Conservation (phyloP, 2,797 vertebrate genomes). For the Discoglossus pictus region DNA sequence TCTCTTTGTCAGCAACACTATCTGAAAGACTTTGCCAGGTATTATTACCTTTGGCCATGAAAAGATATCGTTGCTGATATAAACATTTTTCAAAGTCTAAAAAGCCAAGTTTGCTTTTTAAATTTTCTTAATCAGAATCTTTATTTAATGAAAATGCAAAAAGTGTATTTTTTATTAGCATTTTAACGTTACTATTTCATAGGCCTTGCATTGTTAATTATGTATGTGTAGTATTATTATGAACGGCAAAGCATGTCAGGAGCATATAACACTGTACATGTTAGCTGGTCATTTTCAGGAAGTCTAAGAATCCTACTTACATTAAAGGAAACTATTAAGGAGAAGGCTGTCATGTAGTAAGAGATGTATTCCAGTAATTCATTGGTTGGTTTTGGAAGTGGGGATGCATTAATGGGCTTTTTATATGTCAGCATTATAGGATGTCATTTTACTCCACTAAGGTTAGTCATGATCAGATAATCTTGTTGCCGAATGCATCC, state of each 20-base stretch:
- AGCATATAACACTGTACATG: slow-evolving; percentile 37
- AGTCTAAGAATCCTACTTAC: slow-evolving; percentile 37
- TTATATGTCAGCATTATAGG: slow-evolving; percentile 57
- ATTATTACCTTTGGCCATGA: too few relatives aligned
- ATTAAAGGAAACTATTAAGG: slow-evolving; percentile 24
- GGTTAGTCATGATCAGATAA: slow-evolving; percentile 44
- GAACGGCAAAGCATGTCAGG: slow-evolving; percentile 9
- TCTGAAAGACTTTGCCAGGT: too few relatives aligned
- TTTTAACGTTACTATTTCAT: neutral
- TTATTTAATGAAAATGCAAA: too few relatives aligned
- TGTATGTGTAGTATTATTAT: too few relatives aligned
- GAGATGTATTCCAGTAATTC: slow-evolving; percentile 56
- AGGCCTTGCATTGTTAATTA: too few relatives aligned
- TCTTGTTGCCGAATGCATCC: slow-evolving; percentile 13
- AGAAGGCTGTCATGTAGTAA: slow-evolving; percentile 51
- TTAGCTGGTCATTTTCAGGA: slow-evolving; percentile 41
- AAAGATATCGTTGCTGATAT: too few relatives aligned
- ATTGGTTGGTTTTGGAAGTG: slow-evolving; percentile 56
- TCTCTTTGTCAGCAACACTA: too few relatives aligned
- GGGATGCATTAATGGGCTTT: slow-evolving; percentile 64
- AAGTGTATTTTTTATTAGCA: slow-evolving; percentile 15
- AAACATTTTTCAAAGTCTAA: too few relatives aligned
- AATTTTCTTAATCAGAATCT: too few relatives aligned
- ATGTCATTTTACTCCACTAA: slow-evolving; percentile 54
- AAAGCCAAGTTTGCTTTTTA: too few relatives aligned